phyloP scores from a whole-genome alignment of 2,113 vertebrate genomes.

The Mesitornis unicolor region DNA sequence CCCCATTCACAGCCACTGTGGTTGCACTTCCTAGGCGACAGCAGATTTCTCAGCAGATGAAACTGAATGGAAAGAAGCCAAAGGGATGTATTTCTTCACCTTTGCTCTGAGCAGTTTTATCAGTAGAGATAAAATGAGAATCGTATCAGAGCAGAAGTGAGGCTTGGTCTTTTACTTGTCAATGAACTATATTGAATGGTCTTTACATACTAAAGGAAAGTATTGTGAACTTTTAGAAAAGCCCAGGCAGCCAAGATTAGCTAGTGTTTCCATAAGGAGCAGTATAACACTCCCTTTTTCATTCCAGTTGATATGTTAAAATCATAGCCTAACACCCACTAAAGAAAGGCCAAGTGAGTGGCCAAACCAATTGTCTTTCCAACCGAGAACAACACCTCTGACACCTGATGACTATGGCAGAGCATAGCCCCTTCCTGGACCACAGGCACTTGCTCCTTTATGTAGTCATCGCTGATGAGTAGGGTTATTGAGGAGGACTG shows the following conservation, averaged over 20 bases:
- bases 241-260: background rate
- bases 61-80: background rate
- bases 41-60: background rate
- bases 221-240: background rate
- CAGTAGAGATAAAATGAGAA: background rate
- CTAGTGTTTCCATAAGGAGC: background rate
- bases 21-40: background rate
- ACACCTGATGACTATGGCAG: background rate
- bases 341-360: background rate
- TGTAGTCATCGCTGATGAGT: background rate
- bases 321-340: background rate
- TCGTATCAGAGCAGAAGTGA: background rate
- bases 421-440: background rate
- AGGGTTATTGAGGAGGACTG: background rate
- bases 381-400: background rate
- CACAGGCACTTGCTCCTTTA: background rate
- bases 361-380: background rate
- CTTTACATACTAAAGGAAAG: background rate
- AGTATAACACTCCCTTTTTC: background rate
- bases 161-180: background rate
- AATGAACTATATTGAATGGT: background rate
- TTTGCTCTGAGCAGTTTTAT: background rate
- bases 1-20: rapidly evolving
- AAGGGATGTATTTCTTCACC: background rate
- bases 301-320: background rate